phyloP scores from a whole-genome alignment of 2,888 invertebrate genomes.

The Pristionchus maxplancki region DNA sequence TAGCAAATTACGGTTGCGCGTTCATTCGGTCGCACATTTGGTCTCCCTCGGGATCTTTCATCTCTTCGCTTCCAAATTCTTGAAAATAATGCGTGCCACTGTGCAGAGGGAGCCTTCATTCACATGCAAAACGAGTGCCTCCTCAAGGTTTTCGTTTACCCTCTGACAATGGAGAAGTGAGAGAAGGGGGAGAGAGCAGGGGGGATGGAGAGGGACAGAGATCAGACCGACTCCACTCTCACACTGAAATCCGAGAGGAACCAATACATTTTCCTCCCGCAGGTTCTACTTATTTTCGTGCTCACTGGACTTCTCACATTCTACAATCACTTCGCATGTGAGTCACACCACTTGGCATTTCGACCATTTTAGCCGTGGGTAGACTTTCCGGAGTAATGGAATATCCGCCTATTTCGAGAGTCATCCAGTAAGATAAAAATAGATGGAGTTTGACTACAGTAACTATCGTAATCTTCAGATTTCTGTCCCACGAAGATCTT shows the following conservation, averaged over 20 bases:
- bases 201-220: not conserved
- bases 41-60: not conserved
- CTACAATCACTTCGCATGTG: constrained; percentile 66
- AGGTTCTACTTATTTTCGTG: constrained; percentile 64
- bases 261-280: not conserved
- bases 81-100: constrained; percentile 7
- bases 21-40: not conserved
- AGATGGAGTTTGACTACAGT: not conserved
- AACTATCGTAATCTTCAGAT: not conserved
- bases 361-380: too few species aligned
- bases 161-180: not conserved
- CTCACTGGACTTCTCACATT: constrained; percentile 70
- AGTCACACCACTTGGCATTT: not conserved
- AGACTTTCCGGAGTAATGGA: too few species aligned
- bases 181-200: not conserved
- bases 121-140: constrained; percentile 26
- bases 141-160: not conserved
- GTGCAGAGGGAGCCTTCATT: constrained; percentile 1
- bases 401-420: not conserved
- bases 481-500: constrained; percentile 67
- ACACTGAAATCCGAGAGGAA: not conserved
- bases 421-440: not conserved
- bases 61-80: not conserved
- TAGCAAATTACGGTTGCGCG: too few species aligned
- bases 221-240: not conserved